Conservation (phyloP, 2,797 vertebrate genomes). For the Spea hammondii region DNA sequence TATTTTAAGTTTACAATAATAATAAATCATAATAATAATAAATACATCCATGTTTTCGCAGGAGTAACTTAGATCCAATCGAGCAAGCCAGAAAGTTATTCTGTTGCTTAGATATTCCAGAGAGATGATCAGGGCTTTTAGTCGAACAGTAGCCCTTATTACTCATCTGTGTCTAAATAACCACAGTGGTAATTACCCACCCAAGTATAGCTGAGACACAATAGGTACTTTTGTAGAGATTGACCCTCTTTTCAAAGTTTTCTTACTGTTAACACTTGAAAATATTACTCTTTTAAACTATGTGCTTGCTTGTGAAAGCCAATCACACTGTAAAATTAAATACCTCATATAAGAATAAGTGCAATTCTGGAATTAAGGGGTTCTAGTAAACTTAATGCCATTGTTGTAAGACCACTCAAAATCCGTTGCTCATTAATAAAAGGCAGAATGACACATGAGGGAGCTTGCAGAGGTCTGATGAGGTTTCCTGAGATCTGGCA, state of each 20-base stretch:
- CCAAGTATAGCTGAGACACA: constrained; percentile 27
- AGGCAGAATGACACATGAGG: constrained; percentile 42
- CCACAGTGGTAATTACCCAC: no score
- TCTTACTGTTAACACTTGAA: neutral
- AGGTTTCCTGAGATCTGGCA: constrained; percentile 52
- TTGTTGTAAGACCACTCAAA: constrained; percentile 37
- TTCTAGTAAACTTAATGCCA: constrained; percentile 33
- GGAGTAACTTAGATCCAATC: no score
- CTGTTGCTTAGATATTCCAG: no score
- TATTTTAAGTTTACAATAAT: no score
- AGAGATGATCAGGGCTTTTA: neutral
- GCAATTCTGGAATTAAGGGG: constrained; percentile 35
- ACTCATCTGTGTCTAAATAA: neutral
- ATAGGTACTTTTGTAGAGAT: constrained; percentile 24
- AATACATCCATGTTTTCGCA: no score
- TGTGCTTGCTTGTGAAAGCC: neutral
- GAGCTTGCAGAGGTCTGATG: constrained; percentile 23
- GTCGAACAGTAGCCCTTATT: neutral
- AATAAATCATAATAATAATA: no score
- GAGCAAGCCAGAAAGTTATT: no score
- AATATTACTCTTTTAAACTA: neutral
- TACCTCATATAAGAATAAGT: constrained; percentile 26
- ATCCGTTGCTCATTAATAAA: constrained; percentile 38
- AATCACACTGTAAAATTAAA: constrained; percentile 35
- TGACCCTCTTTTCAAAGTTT: neutral